These are phyloP conservation scores for Caligus rogercresseyi DNA, from an alignment of 1,140 invertebrate genomes.

Conservation along the genomic window DNA sequence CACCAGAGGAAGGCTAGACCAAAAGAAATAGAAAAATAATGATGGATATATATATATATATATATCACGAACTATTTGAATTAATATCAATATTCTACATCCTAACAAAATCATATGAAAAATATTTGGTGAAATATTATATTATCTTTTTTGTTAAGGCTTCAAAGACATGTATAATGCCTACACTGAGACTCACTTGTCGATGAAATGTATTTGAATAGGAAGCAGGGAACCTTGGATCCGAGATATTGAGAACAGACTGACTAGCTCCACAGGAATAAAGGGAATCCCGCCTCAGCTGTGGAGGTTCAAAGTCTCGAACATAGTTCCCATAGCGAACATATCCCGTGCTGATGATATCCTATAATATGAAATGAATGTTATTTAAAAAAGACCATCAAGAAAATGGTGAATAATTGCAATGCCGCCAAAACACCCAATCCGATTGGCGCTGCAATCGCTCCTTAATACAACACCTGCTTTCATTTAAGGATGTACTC, in stretches of 20 bases:
- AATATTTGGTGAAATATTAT: too few relatives aligned
- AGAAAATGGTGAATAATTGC: not conserved
- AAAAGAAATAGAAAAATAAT: too few relatives aligned
- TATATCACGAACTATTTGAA: too few relatives aligned
- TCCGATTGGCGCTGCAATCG: too few relatives aligned
- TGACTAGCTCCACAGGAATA: not conserved
- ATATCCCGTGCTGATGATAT: conserved; percentile 11
- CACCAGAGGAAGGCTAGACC: not conserved
- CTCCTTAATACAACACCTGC: too few relatives aligned
- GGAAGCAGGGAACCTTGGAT: not conserved
- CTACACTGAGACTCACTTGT: not conserved
- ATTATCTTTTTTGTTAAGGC: too few relatives aligned
- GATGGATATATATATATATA: not conserved
- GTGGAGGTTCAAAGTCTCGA: conserved; percentile 5
- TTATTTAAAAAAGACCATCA: not conserved
- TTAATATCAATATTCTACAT: too few relatives aligned
- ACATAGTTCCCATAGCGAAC: conserved; percentile 10
- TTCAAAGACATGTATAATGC: too few relatives aligned
- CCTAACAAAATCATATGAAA: too few relatives aligned
- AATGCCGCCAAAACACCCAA: too few relatives aligned
- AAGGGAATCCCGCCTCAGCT: not conserved
- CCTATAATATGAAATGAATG: conserved; percentile 4
- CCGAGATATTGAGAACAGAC: not conserved
- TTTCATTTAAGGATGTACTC: too few relatives aligned
- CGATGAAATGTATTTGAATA: not conserved